Evolutionary conservation across 2,797 vertebrate species (phyloP).

Genomic region (Champsocephalus gunnari): DNA sequence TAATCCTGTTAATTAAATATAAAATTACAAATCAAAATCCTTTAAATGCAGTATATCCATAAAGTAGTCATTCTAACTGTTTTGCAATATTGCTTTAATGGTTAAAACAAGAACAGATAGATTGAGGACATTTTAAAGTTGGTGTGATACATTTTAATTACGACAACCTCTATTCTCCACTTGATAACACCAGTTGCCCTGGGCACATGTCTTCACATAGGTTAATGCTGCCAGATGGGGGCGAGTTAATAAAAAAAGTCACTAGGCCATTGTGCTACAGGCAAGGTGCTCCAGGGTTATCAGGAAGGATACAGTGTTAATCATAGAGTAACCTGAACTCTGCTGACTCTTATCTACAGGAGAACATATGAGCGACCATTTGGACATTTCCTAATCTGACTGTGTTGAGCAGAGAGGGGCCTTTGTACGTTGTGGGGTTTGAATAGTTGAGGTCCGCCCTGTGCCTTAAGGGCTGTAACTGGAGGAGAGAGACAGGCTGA

Average conservation of each 20-base stretch:
- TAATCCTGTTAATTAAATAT: neutral
- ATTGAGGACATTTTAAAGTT: neutral
- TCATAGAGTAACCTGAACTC: conserved; percentile 79
- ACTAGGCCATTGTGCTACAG: conserved; percentile 38
- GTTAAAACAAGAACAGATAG: neutral
- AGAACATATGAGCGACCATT: conserved; percentile 82
- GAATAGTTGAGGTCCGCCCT: conserved; percentile 59
- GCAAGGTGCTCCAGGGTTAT: conserved; percentile 60
- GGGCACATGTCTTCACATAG: conserved; percentile 45
- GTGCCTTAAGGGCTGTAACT: conserved; percentile 79
- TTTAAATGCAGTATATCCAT: neutral
- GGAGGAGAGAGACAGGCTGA: conserved; percentile 68
- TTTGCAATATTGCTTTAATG: neutral
- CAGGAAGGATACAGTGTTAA: conserved; percentile 78
- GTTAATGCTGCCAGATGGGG: conserved; percentile 48
- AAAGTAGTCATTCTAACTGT: neutral
- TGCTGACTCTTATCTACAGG: conserved; percentile 70
- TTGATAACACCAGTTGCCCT: conserved; percentile 4
- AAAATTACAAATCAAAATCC: neutral
- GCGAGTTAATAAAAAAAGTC: conserved; percentile 59
- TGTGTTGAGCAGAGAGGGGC: conserved; percentile 71
- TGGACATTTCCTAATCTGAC: conserved; percentile 79
- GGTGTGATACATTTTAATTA: neutral
- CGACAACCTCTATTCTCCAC: neutral
- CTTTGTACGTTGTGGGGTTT: conserved; percentile 63